These are phyloP conservation scores for Pelodiscus sinensis DNA, from an alignment of 2,113 vertebrate genomes.

Conservation along the genomic window DNA sequence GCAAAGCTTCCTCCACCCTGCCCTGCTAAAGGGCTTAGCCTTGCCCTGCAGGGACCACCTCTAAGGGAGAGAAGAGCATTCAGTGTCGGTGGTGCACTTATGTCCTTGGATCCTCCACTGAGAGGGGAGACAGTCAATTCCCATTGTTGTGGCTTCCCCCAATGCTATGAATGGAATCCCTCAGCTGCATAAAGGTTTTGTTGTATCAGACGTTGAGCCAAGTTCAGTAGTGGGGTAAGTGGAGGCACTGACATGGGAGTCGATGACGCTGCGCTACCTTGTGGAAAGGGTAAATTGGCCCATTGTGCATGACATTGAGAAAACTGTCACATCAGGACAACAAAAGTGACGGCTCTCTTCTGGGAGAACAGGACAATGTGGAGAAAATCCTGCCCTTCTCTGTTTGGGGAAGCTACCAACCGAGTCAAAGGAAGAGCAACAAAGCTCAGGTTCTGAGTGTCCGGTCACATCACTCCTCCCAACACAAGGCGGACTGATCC, in stretches of 20 bases:
- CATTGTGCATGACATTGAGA: background rate
- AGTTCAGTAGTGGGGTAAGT: background rate
- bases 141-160: background rate
- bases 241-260: background rate
- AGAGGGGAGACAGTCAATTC: background rate
- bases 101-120: background rate
- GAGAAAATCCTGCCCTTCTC: rapidly evolving
- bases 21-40: slow-evolving; percentile 9
- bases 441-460: background rate
- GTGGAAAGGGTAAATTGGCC: background rate
- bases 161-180: rapidly evolving
- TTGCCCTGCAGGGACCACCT: background rate
- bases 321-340: background rate
- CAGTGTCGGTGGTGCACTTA: background rate
- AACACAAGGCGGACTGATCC: background rate
- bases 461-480: background rate
- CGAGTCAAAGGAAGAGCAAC: rapidly evolving
- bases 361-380: background rate
- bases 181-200: background rate
- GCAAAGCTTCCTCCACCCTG: background rate
- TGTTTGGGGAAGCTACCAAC: background rate
- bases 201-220: rapidly evolving
- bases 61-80: background rate
- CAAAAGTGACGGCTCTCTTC: background rate
- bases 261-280: background rate